These are phyloP conservation scores for Drosophila robusta DNA, from an alignment of 2,888 invertebrate species.

Conservation along the genomic window DNA sequence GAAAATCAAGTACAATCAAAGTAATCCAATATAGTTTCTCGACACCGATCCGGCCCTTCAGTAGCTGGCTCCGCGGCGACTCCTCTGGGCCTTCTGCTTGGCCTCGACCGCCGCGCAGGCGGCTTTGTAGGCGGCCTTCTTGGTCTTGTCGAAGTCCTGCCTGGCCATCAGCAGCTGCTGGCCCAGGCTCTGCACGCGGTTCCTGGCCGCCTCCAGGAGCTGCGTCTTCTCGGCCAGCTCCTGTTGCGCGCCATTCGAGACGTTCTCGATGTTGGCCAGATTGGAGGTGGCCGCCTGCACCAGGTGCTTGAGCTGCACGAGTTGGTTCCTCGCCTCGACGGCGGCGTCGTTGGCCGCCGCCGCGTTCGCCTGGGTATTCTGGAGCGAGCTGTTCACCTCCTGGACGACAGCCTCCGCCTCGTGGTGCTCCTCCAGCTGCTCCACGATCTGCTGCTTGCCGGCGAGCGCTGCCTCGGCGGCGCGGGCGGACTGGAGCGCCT, in stretches of 20 bases:
- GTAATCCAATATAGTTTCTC: not conserved
- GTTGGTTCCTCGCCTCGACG: slow-evolving; percentile 87
- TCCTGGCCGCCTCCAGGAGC: slow-evolving; percentile 88
- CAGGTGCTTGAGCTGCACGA: slow-evolving; percentile 85
- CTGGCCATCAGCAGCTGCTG: slow-evolving; percentile 88
- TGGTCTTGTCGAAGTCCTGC: slow-evolving; percentile 88
- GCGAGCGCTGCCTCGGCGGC: slow-evolving; percentile 90
- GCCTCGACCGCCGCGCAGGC: slow-evolving; percentile 89
- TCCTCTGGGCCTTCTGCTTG: slow-evolving; percentile 85
- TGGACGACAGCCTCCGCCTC: slow-evolving; percentile 88
- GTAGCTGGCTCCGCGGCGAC: slow-evolving; percentile 26
- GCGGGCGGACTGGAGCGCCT: slow-evolving; percentile 89
- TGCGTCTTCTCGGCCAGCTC: slow-evolving; percentile 89
- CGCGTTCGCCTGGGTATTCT: slow-evolving; percentile 88
- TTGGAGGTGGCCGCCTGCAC: slow-evolving; percentile 86
- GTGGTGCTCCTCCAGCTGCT: slow-evolving; percentile 88
- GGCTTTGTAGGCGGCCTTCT: slow-evolving; percentile 89
- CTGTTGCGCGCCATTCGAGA: slow-evolving; percentile 87
- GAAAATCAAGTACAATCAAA: not conserved
- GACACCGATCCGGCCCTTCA: too few relatives aligned
- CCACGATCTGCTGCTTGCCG: slow-evolving; percentile 89
- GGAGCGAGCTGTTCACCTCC: slow-evolving; percentile 88
- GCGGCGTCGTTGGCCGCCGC: slow-evolving; percentile 88
- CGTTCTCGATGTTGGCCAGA: slow-evolving; percentile 88
- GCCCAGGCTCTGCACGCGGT: slow-evolving; percentile 88